Base-by-base conservation (phyloP, 2,888 invertebrate genomes). In the Nycteola revayana region DNA sequence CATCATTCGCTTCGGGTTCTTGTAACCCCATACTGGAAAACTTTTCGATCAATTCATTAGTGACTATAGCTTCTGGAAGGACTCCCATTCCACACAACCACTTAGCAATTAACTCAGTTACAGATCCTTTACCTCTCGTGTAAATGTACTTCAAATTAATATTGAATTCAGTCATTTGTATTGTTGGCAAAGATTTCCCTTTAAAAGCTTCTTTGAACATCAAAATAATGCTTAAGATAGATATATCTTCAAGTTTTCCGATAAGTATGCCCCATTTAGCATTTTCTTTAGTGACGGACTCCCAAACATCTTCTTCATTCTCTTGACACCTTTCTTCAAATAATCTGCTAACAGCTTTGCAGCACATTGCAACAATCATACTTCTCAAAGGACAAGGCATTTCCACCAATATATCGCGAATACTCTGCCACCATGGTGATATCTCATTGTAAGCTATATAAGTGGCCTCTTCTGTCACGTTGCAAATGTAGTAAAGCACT, bases 241-340 rank as follows among this genome's bases (percentile, higher is more conserved):
- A 92, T 43, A 96, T 91, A 71, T 98, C 97, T 74, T 98, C 97
- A 26, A 98, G 88, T 85, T 97, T 97, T 32, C 95, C 95, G 23
- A 96, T 94, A 1, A 98, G 84, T 28, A 96, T 83, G 8, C 94
- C 94, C 95, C 98, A 98, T 66, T 94, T 93, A 24, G 96, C 94
- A 58, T 93, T 92, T 67, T 98, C 98, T 50, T 94, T 92, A 1
- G 96, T 94, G 32, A 97, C 92, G 32, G 93, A 92, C 71, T 96
- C 96, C 95, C 96, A 97, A 25, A 90, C 82, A 28, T 90, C 93
- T 17, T 90, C 91, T 11, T 92, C 93, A 11, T 82, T 83, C 36
- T 80, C 89, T 21, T 86, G 77, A 32, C 74, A 75, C 33, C 71
- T 69, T 11, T 49, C 58, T 79, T 85, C 87, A 35, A 84, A 82